phyloP scores from a whole-genome alignment of 1,140 invertebrate species.

The Batillaria attramentaria region DNA sequence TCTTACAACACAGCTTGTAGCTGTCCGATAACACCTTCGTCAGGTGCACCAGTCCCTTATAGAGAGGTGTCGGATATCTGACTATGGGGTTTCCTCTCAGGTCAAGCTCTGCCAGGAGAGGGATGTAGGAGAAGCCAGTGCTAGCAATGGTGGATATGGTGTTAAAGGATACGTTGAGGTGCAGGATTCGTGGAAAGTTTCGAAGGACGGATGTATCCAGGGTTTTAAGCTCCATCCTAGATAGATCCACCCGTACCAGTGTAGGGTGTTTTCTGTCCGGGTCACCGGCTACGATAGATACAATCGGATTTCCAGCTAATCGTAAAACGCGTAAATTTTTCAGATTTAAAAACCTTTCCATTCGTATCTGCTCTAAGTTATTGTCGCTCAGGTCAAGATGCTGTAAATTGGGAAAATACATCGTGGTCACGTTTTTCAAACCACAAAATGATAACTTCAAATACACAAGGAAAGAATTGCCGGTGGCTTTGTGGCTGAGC shows the following conservation, averaged over 20 bases:
- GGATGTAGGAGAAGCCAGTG: no score
- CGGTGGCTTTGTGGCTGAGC: background rate
- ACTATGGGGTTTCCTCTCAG: no score
- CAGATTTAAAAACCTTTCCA: conserved; percentile 1
- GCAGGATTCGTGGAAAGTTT: background rate
- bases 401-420: background rate
- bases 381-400: conserved; percentile 33
- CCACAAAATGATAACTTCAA: background rate
- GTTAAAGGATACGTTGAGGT: background rate
- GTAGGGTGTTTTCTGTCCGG: background rate
- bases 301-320: background rate
- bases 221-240: background rate
- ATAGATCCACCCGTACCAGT: background rate
- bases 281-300: conserved; percentile 3
- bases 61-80: no score
- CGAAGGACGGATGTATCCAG: conserved; percentile 12
- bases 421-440: background rate
- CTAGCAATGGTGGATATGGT: no score
- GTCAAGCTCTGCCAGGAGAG: no score
- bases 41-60: no score
- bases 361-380: background rate
- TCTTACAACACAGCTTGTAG: conserved; percentile 42
- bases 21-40: conserved; percentile 30
- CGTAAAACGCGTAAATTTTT: conserved; percentile 10
- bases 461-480: background rate